Conservation (phyloP, 2,888 invertebrate genomes). For the Caenorhabditis parvicauda region DNA sequence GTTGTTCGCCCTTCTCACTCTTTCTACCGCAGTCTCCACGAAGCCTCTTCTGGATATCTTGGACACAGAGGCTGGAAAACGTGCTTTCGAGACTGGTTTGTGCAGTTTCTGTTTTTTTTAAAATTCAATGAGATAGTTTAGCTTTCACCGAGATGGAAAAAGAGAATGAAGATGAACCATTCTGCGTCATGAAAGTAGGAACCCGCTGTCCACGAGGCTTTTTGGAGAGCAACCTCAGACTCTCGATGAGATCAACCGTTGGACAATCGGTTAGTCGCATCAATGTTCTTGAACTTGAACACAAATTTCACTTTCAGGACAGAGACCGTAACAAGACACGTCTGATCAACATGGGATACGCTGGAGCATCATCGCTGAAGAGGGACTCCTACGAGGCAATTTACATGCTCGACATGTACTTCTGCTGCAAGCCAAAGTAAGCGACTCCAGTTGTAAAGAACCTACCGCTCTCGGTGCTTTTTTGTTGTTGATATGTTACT, state of each 20-base stretch:
- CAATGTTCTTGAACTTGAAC: no score
- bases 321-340: slow-evolving; percentile 12
- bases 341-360: slow-evolving; percentile 25
- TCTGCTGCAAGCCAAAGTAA: slow-evolving; percentile 5
- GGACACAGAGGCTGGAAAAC: no score
- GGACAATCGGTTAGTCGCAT: slow-evolving; percentile 23
- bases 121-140: no score
- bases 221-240: slow-evolving; percentile 14
- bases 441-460: no score
- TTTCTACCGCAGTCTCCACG: no score
- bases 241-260: slow-evolving; percentile 32
- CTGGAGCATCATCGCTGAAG: slow-evolving; percentile 22
- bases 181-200: slow-evolving; percentile 32
- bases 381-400: slow-evolving; percentile 24
- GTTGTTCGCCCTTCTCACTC: no score
- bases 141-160: no score
- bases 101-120: no score
- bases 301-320: slow-evolving; percentile 24
- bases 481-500: slow-evolving; percentile 15
- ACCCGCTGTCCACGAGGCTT: slow-evolving; percentile 30
- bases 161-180: slow-evolving; percentile 12
- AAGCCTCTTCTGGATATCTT: no score
- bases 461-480: slow-evolving; percentile 9
- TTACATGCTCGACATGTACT: slow-evolving; percentile 15
- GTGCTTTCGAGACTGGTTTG: no score